A percentile compares a stretch with the other conserved stretches of the same genome.
Conservation (phyloP, 2,113 vertebrate species). For the Phyllopteryx taeniolatus region DNA sequence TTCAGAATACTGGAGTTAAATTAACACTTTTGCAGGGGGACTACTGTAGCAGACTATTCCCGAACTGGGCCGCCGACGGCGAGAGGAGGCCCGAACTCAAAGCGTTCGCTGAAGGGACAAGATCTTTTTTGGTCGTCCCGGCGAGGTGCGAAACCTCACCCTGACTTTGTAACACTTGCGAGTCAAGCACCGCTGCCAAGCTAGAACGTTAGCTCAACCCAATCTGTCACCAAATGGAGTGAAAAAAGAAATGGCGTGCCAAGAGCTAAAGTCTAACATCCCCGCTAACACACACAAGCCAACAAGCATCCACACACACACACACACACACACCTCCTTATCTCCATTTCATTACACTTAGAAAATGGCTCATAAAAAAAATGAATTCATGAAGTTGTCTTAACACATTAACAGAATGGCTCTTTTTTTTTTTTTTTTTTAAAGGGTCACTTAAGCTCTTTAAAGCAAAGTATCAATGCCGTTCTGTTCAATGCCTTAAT, state of each 20-base stretch:
- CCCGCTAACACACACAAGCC: slow-evolving; percentile 39
- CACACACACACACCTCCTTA: slow-evolving; percentile 36
- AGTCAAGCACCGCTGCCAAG: slow-evolving; percentile 67
- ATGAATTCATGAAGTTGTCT: slow-evolving; percentile 43
- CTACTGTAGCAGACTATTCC: not conserved
- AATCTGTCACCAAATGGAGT: slow-evolving; percentile 67
- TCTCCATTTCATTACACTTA: slow-evolving; percentile 52
- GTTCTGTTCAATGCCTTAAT: slow-evolving; percentile 14
- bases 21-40: not conserved
- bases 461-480: slow-evolving; percentile 42
- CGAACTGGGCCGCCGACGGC: not conserved
- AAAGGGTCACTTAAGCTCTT: slow-evolving; percentile 53
- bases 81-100: slow-evolving; percentile 33
- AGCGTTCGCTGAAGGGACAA: slow-evolving; percentile 57
- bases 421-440: not conserved
- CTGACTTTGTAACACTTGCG: slow-evolving; percentile 57
- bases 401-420: slow-evolving; percentile 39
- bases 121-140: slow-evolving; percentile 52
- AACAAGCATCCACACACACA: slow-evolving; percentile 15
- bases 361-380: slow-evolving; percentile 59
- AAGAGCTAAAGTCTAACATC: slow-evolving; percentile 60
- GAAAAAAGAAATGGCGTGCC: slow-evolving; percentile 51
- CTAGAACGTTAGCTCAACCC: slow-evolving; percentile 68
- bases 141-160: slow-evolving; percentile 64
- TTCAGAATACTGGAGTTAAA: not conserved